A percentile compares a stretch with the other conserved stretches of the same genome.
These are phyloP conservation scores for Mico argentatus DNA, from an alignment of 2,797 vertebrate genomes.

Conservation along the genomic window DNA sequence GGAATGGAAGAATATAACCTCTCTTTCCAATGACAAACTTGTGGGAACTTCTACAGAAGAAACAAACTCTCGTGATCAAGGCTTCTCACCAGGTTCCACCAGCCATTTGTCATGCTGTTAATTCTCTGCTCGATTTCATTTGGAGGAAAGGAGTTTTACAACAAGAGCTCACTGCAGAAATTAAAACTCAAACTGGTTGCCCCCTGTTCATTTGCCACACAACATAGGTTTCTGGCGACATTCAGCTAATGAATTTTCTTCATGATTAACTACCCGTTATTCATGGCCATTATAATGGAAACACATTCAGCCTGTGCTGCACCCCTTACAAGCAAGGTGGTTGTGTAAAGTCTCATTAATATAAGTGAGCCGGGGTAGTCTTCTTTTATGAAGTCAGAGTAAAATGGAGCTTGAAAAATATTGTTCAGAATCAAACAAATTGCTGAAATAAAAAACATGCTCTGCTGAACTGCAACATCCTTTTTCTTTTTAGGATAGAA, in stretches of 20 bases:
- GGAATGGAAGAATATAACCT: neutral
- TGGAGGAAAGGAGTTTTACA: slow-evolving; percentile 62
- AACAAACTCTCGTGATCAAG: slow-evolving; percentile 55
- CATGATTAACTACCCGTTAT: slow-evolving; percentile 84
- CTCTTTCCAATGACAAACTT: neutral
- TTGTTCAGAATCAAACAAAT: slow-evolving; percentile 74
- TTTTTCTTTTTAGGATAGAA: slow-evolving; percentile 67
- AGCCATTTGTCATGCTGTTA: slow-evolving; percentile 76
- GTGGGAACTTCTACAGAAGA: neutral
- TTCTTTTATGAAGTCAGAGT: slow-evolving; percentile 70
- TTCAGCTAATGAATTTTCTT: slow-evolving; percentile 85
- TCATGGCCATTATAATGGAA: slow-evolving; percentile 74
- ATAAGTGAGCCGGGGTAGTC: slow-evolving; percentile 43
- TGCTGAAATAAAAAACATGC: slow-evolving; percentile 72
- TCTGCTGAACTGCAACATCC: slow-evolving; percentile 68
- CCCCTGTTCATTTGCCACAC: slow-evolving; percentile 79
- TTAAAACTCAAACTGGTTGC: slow-evolving; percentile 76
- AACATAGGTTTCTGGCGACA: slow-evolving; percentile 80
- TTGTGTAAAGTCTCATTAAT: slow-evolving; percentile 74
- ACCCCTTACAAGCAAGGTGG: slow-evolving; percentile 68
- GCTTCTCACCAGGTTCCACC: slow-evolving; percentile 60
- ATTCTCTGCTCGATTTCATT: slow-evolving; percentile 58
- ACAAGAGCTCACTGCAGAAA: slow-evolving; percentile 69
- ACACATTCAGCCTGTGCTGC: slow-evolving; percentile 50
- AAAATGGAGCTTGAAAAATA: slow-evolving; percentile 78